Evolutionary conservation across 2,797 vertebrate genomes (phyloP).

Genomic region (Lacerta bilineata): DNA sequence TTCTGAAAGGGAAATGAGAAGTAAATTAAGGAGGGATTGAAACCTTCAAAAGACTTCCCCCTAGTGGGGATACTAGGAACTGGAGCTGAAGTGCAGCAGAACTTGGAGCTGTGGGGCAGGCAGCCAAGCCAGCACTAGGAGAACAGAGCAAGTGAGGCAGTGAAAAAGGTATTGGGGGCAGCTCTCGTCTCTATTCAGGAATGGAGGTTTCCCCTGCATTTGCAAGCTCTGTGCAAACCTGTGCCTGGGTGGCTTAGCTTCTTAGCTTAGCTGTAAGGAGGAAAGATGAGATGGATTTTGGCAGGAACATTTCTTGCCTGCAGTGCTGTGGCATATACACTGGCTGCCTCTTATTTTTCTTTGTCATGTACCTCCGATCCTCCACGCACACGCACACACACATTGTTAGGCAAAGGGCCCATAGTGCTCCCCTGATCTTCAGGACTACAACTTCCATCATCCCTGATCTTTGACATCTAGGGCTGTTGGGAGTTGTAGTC

Average conservation of each 20-base stretch:
- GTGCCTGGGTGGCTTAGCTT: not conserved
- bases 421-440: not conserved
- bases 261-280: not conserved
- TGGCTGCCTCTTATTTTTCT: not conserved
- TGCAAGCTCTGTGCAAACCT: not conserved
- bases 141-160: not conserved
- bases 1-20: not conserved
- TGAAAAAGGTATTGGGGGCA: not conserved
- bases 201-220: not conserved
- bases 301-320: not conserved
- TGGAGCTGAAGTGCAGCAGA: too few relatives aligned
- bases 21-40: not conserved
- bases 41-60: too few relatives aligned
- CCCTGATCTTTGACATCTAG: not conserved
- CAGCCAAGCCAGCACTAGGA: too few relatives aligned
- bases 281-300: not conserved
- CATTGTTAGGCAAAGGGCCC: not conserved
- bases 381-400: not conserved
- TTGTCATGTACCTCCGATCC: not conserved
- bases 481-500: too few relatives aligned
- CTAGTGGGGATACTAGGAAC: too few relatives aligned
- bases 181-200: not conserved
- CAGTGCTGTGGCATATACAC: not conserved
- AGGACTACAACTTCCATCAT: too few relatives aligned
- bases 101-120: not conserved